Base-by-base conservation (phyloP, 2,797 vertebrate species). In the Anisognathus igniventris region DNA sequence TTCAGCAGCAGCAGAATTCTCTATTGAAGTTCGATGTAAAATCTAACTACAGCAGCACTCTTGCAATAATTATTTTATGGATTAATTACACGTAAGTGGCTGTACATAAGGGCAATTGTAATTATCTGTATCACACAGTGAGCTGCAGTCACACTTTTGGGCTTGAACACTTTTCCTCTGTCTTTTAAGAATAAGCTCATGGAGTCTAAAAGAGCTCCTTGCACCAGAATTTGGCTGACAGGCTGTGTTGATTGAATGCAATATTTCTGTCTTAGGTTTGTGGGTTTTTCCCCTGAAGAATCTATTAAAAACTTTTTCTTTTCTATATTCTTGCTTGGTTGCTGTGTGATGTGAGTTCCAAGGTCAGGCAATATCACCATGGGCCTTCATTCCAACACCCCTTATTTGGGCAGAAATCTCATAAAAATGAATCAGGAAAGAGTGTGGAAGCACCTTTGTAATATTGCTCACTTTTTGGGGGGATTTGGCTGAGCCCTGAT, bases 81-180 rank as follows among this genome's bases (percentile, higher is more conserved):
- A 90, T 95, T 95, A 95, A 93, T 95, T 95, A 92, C 72, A 90
- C 72, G 76, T 88, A 90, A 95, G 54, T 88, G 70, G 51, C 58
- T 92, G 76, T 66, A 58, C 44, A 66, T 77, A 75, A 95, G 58
- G 47, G 47, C 58, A 91, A 8, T 75, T 92, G 51, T 62, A 91
- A 88, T 94, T 91, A 80, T 31, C 47, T 78, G 17, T 86, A 50
- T 81, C 51, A 64, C 50, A 80, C 10, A 28, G 45, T 75, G 72
- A 95, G 61, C n/a, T 93, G 64, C 33, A 39, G 23, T 48, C 42
- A 77, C 0, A 9, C 7, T 62, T 68, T 80, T 47, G 54, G 19
- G 10, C 30, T 74, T 57, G 21, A 75, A 68, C 30, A 17, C 2
- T 58, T 77, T 73, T 40, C 33, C 14, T 21, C 18, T 56, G 22